phyloP scores from a whole-genome alignment of 2,797 vertebrate species.

The Nyctalus aviator region DNA sequence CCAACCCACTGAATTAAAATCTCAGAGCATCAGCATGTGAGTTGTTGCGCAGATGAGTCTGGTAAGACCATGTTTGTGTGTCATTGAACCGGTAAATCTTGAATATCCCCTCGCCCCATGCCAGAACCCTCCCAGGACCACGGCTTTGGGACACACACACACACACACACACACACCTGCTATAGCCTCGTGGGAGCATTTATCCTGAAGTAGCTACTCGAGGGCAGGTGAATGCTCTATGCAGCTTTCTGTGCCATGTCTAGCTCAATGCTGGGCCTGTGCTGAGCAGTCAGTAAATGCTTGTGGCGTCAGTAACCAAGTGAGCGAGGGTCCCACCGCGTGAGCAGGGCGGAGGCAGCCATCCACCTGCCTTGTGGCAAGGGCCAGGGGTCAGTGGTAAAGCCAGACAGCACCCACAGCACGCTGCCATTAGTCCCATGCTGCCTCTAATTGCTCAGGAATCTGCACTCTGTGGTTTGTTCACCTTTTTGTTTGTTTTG shows the following conservation, averaged over 20 bases:
- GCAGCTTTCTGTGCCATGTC: not conserved
- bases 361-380: fast-evolving
- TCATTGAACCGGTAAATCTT: not conserved
- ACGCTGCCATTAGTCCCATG: fast-evolving
- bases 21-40: not conserved
- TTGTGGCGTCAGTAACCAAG: not conserved
- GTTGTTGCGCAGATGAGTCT: not conserved
- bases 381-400: not conserved
- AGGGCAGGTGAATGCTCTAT: not conserved
- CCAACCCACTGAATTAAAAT: not conserved
- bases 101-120: not conserved
- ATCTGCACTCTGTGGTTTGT: not conserved
- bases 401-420: not conserved
- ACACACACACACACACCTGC: not conserved
- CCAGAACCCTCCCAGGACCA: not conserved
- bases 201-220: not conserved
- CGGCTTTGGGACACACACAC: not conserved
- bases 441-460: too few relatives aligned
- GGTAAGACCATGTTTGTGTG: not conserved
- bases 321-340: fast-evolving
- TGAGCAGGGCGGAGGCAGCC: not conserved
- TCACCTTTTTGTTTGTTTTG: not conserved
- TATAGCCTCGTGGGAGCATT: not conserved
- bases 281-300: not conserved
- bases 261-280: not conserved